phyloP scores from a whole-genome alignment of 2,113 vertebrate genomes.

The Paracanthobrama guichenoti region DNA sequence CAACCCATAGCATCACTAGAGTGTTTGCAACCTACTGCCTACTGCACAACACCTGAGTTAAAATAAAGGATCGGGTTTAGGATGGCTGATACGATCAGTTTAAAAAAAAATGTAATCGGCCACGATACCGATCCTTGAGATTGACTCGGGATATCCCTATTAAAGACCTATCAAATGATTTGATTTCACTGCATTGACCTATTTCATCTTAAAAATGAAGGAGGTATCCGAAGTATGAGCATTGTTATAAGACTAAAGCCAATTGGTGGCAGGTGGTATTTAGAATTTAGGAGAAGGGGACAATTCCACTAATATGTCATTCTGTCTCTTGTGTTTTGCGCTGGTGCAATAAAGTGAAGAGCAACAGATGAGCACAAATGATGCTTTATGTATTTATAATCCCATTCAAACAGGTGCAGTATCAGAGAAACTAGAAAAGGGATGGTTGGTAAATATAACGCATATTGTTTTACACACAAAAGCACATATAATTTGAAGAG shows the following conservation, averaged over 20 bases:
- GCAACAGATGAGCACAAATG: background rate
- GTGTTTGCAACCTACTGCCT: no score
- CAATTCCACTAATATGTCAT: background rate
- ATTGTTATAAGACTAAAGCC: background rate
- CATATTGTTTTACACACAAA: background rate
- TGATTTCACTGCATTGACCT: background rate
- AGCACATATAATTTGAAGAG: constrained; percentile 14
- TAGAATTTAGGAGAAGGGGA: background rate
- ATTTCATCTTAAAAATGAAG: background rate
- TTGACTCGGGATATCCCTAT: no score
- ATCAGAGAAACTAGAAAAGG: background rate
- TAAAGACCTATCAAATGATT: background rate
- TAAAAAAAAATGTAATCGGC: no score
- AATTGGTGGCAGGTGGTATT: background rate
- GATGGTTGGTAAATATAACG: background rate
- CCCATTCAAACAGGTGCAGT: background rate
- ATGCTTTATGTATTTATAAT: background rate
- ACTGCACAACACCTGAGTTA: no score
- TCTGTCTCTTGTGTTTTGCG: background rate
- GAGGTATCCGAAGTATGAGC: background rate
- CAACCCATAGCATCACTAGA: no score
- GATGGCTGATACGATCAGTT: no score
- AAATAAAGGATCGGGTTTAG: no score
- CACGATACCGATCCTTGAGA: no score
- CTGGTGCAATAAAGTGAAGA: background rate